Evolutionary conservation across 2,888 invertebrate genomes (phyloP).

Genomic region (Mimumesa dahlbomi): DNA sequence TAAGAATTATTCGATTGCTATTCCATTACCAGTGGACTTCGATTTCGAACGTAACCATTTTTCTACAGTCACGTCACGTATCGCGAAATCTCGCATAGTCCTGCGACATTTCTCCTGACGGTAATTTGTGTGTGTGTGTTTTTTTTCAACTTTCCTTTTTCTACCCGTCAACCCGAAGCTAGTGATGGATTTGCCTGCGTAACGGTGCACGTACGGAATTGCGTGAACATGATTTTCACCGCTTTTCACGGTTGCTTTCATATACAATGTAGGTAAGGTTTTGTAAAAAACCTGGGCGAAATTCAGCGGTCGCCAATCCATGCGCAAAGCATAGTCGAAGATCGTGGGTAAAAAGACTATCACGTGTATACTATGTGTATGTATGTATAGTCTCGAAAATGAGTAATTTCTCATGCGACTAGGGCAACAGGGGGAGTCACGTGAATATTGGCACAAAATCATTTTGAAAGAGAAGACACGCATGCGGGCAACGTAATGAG

Average conservation of each 20-base stretch:
- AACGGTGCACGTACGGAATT: constrained; percentile 1
- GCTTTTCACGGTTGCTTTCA: background rate
- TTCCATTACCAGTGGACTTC: constrained; percentile 14
- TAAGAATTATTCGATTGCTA: constrained; percentile 19
- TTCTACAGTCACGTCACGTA: constrained; percentile 31
- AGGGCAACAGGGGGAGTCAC: constrained; percentile 8
- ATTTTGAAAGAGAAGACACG: constrained; percentile 29
- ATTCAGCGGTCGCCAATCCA: no score
- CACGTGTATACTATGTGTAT: no score
- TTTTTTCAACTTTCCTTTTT: constrained; percentile 16
- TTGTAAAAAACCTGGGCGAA: no score
- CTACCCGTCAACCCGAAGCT: constrained; percentile 11
- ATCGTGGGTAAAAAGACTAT: no score
- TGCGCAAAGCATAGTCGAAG: no score
- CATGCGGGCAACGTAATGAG: constrained; percentile 34
- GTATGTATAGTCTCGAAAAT: constrained; percentile 2
- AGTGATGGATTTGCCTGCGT: constrained; percentile 3
- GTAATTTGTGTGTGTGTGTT: constrained; percentile 24
- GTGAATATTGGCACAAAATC: constrained; percentile 30
- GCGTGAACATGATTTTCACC: background rate
- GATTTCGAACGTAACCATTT: constrained; percentile 13
- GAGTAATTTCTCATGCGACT: constrained; percentile 1
- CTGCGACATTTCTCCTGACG: constrained; percentile 27
- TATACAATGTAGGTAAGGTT: background rate
- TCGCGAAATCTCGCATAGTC: constrained; percentile 26